Conservation (phyloP, 2,888 invertebrate species). For the Tillus elongatus region DNA sequence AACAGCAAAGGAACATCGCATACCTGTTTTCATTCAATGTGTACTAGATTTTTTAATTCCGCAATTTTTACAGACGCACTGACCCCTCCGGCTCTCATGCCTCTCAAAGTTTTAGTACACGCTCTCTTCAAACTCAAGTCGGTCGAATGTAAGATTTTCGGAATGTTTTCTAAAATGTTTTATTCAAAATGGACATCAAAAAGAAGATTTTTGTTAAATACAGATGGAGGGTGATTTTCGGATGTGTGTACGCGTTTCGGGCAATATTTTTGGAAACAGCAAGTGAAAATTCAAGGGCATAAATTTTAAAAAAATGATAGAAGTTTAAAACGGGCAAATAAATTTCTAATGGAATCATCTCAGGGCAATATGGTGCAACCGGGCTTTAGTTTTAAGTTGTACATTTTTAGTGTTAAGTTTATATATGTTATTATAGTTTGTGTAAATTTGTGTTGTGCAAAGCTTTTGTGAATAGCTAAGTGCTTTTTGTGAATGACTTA, state of each 20-base stretch:
- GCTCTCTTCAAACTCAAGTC: slow-evolving; percentile 29
- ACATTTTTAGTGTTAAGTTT: too few species aligned
- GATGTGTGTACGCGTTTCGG: too few species aligned
- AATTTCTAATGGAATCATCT: slow-evolving; percentile 33
- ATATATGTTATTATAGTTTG: too few species aligned
- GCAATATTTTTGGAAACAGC: too few species aligned
- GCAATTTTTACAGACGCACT: slow-evolving; percentile 37
- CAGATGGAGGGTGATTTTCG: too few species aligned
- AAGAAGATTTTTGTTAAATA: too few species aligned
- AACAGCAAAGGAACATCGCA: slow-evolving; percentile 21
- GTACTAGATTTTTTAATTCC: slow-evolving; percentile 30
- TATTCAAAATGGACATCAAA: too few species aligned
- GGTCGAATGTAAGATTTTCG: slow-evolving; percentile 23
- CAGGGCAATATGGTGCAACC: slow-evolving; percentile 39
- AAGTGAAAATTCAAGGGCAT: too few species aligned
- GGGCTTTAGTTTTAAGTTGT: slow-evolving; percentile 6
- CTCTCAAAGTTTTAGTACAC: slow-evolving; percentile 25
- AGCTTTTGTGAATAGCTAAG: too few species aligned
- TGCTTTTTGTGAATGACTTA: too few species aligned
- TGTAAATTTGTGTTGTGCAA: too few species aligned
- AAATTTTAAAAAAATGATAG: slow-evolving; percentile 10
- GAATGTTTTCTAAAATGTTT: slow-evolving; percentile 14
- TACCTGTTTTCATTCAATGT: slow-evolving; percentile 37
- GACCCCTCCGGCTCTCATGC: slow-evolving; percentile 30
- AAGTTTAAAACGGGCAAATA: slow-evolving; percentile 5